Evolutionary conservation across 2,888 invertebrate genomes (phyloP).

Genomic region (Perithous albicinctus): DNA sequence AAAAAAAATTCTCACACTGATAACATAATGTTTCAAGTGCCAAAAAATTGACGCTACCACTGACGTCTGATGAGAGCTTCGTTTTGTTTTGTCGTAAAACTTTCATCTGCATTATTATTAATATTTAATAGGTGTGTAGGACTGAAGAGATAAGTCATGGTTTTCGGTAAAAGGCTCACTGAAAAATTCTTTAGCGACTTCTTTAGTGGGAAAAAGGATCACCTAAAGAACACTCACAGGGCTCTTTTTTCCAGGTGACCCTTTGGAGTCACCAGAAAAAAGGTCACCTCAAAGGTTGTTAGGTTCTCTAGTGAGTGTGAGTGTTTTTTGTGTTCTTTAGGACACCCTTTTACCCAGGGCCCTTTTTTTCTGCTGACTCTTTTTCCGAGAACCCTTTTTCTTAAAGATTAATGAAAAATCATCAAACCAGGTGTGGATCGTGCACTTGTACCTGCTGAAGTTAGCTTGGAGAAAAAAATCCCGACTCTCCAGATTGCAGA

Average conservation of each 20-base stretch:
- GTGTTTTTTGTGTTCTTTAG: too few relatives aligned
- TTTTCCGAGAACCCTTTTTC: too few relatives aligned
- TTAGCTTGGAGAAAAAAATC: conserved; percentile 6
- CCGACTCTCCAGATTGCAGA: conserved; percentile 16
- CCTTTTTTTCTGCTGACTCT: too few relatives aligned
- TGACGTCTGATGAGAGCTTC: background rate
- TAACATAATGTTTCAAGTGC: conserved; percentile 1
- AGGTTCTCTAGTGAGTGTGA: too few relatives aligned
- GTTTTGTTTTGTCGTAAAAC: too few relatives aligned
- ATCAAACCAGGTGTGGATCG: conserved; percentile 14
- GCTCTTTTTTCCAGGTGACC: too few relatives aligned
- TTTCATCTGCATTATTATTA: background rate
- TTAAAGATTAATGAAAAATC: conserved; percentile 9
- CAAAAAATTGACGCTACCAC: background rate
- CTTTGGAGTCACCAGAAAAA: too few relatives aligned
- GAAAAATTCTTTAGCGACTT: too few relatives aligned
- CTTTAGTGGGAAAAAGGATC: too few relatives aligned
- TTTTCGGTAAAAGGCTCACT: background rate
- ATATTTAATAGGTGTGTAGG: background rate
- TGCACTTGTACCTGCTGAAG: background rate
- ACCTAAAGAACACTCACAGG: too few relatives aligned
- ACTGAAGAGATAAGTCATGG: background rate
- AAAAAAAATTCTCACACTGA: background rate
- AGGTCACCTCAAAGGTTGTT: too few relatives aligned
- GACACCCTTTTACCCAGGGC: too few relatives aligned